phyloP scores from a whole-genome alignment of 2,113 vertebrate species.

The Catharus bicknelli region DNA sequence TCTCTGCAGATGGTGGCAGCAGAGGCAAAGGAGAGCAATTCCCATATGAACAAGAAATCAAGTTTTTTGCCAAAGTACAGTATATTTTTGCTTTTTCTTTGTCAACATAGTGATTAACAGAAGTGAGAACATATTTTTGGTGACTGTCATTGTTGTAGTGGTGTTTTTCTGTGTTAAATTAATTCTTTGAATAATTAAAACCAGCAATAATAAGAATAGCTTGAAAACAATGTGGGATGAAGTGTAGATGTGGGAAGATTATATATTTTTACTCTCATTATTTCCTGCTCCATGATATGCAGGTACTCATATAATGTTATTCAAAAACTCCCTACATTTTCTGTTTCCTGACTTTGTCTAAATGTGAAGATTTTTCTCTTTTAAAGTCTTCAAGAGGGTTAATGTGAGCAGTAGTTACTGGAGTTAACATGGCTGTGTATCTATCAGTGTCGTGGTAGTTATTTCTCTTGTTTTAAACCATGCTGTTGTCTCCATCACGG shows the following conservation, averaged over 20 bases:
- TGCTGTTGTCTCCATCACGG: background rate
- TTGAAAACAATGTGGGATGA: background rate
- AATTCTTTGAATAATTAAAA: background rate
- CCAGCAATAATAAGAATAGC: background rate
- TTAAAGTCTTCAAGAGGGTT: background rate
- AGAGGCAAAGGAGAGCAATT: slow-evolving; percentile 85
- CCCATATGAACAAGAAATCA: slow-evolving; percentile 93
- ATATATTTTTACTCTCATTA: background rate
- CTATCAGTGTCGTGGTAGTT: background rate
- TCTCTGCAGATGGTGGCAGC: slow-evolving; percentile 81
- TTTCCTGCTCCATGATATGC: background rate
- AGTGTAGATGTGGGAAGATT: background rate
- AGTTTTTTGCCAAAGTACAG: slow-evolving; percentile 96
- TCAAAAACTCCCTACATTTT: background rate
- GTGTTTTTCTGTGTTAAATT: background rate
- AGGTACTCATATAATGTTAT: background rate
- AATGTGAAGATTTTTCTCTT: background rate
- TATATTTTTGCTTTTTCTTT: slow-evolving; percentile 60
- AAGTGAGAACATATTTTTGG: background rate
- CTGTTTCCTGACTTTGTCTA: background rate
- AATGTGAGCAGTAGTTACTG: background rate
- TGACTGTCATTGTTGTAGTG: background rate
- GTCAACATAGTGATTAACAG: background rate
- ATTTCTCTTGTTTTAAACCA: background rate
- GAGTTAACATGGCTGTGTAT: background rate